A percentile compares a stretch with the other conserved stretches of the same genome.
phyloP scores from a whole-genome alignment of 1,140 invertebrate species.

The Archivesica marissinica region DNA sequence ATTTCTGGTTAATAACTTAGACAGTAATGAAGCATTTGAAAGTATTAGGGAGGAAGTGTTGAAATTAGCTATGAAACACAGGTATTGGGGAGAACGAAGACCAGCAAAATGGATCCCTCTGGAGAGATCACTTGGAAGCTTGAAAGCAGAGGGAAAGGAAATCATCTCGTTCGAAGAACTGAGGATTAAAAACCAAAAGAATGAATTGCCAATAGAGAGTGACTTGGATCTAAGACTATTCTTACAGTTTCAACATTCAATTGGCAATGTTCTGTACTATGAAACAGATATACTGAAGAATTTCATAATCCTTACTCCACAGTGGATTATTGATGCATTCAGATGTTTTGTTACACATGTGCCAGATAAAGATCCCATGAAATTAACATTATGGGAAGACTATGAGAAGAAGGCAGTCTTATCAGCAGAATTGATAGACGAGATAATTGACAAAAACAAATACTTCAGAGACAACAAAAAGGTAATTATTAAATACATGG shows the following conservation, averaged over 20 bases:
- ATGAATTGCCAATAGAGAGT: background rate
- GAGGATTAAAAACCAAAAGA: background rate
- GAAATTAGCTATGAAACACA: background rate
- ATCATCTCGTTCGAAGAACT: conserved; percentile 22
- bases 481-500: conserved; percentile 42
- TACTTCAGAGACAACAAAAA: conserved; percentile 13
- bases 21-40: background rate
- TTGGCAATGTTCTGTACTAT: conserved; percentile 39
- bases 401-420: conserved; percentile 39
- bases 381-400: background rate
- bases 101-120: conserved; percentile 40
- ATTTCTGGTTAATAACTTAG: conserved; percentile 33
- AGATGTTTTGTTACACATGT: conserved; percentile 43
- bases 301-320: conserved; percentile 16
- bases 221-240: conserved; percentile 2
- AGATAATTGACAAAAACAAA: conserved; percentile 39
- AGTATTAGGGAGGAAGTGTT: background rate
- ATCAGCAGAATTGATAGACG: conserved; percentile 14
- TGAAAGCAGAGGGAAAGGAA: conserved; percentile 23
- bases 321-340: conserved; percentile 47
- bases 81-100: conserved; percentile 22
- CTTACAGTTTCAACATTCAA: conserved; percentile 14
- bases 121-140: background rate
- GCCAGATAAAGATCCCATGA: conserved; percentile 1
- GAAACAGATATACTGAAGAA: conserved; percentile 6